phyloP scores from a whole-genome alignment of 2,113 vertebrate genomes.

The cattle (Bos taurus) region ARS-UCD2.0 NC_037348.1:54345501-54346000 shows the following conservation, averaged over 20 bases:
- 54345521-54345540: neutral
- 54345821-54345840: neutral
- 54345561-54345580: neutral
- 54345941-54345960: neutral
- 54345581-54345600: neutral
- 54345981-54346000: neutral
- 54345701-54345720: neutral
- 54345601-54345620: neutral
- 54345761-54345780: neutral
- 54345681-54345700: neutral
- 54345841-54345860: neutral
- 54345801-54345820: neutral
- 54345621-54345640: neutral
- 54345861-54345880: neutral
- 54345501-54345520: neutral
- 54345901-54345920: neutral
- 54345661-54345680: neutral
- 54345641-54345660: neutral
- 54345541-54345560: neutral
- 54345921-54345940: neutral
- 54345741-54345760: neutral
- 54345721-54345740: neutral
- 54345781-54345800: neutral
- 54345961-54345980: neutral
- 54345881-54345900: neutral